Percentiles rank a stretch among this genome's conserved stretches.
These are phyloP conservation scores for Silurus glanis DNA, from an alignment of 2,113 vertebrate genomes.

Conservation along the genomic window DNA sequence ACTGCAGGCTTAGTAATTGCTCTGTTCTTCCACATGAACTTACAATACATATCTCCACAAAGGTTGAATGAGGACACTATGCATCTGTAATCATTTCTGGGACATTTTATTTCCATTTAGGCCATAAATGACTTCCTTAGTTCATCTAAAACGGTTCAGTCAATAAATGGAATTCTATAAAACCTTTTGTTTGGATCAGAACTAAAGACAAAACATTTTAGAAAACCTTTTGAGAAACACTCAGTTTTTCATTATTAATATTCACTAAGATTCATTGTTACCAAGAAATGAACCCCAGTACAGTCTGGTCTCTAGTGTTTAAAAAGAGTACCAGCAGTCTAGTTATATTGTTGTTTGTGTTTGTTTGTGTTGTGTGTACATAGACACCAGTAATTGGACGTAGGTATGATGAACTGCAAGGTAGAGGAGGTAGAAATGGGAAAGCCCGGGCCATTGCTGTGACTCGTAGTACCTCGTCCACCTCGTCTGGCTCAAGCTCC, in stretches of 20 bases:
- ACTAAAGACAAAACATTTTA: background rate
- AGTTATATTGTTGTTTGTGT: background rate
- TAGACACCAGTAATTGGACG: conserved; percentile 95
- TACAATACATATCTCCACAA: conserved; percentile 35
- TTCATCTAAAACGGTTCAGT: background rate
- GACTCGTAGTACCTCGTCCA: conserved; percentile 93
- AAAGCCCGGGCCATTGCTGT: conserved; percentile 89
- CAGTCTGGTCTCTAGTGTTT: background rate
- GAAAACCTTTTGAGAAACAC: background rate
- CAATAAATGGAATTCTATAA: background rate
- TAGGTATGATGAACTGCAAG: conserved; percentile 89
- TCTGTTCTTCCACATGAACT: conserved; percentile 24
- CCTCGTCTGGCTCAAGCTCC: conserved; percentile 95
- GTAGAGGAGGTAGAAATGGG: conserved; percentile 85
- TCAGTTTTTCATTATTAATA: background rate
- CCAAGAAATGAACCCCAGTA: background rate
- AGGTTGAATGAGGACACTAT: background rate
- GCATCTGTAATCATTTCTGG: background rate
- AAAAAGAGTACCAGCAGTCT: background rate
- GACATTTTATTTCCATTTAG: background rate
- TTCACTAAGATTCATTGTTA: background rate
- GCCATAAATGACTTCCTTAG: background rate
- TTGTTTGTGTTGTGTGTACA: conserved; percentile 7
- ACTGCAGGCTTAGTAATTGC: conserved; percentile 29
- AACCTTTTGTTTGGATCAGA: background rate